These are phyloP conservation scores for Ceratosolen fusciceps DNA, from an alignment of 1,140 invertebrate species.

Conservation along the genomic window DNA sequence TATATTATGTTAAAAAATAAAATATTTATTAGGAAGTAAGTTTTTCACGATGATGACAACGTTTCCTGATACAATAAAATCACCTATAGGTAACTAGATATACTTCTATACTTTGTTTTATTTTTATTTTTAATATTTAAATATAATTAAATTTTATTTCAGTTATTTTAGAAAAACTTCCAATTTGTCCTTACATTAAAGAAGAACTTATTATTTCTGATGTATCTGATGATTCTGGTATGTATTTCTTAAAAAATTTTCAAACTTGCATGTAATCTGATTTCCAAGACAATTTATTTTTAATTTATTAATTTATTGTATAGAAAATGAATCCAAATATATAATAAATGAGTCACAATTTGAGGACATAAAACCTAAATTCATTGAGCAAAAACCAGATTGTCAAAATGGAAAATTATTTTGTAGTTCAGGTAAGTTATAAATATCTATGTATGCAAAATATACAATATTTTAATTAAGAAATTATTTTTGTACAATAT, in stretches of 20 bases:
- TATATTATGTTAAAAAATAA: background rate
- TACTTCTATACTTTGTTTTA: background rate
- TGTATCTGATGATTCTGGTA: background rate
- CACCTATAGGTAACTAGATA: background rate
- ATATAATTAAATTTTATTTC: background rate
- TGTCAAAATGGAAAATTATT: background rate
- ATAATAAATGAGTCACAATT: background rate
- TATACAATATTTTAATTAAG: too few species aligned
- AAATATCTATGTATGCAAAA: too few species aligned
- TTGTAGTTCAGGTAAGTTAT: background rate
- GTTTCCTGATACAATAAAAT: background rate
- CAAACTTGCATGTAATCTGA: background rate
- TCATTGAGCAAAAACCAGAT: background rate
- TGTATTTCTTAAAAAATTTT: background rate
- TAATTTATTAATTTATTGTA: background rate
- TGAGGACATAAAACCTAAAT: background rate
- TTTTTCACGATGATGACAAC: background rate
- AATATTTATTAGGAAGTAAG: background rate
- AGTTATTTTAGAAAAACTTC: constrained; percentile 7
- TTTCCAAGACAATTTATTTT: background rate
- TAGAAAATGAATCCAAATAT: background rate
- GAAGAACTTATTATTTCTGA: background rate
- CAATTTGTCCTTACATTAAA: background rate
- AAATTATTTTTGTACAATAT: too few species aligned
- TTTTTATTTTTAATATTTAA: background rate